These are phyloP conservation scores for Cottus gobio DNA, from an alignment of 2,113 vertebrate genomes.

Conservation along the genomic window DNA sequence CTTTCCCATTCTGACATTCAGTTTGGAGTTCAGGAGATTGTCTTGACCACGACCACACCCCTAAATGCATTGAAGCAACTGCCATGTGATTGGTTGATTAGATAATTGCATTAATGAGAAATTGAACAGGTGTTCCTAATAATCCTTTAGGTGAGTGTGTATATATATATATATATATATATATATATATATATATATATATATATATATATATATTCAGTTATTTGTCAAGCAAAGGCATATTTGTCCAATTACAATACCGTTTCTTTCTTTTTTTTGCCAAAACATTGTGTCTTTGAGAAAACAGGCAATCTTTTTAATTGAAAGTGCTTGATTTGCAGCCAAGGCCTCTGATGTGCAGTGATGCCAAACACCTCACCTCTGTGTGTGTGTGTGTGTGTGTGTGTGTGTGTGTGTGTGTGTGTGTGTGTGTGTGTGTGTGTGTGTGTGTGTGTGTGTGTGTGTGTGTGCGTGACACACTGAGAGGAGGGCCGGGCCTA, in stretches of 20 bases:
- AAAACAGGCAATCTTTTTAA: slow-evolving; percentile 62
- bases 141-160: no score
- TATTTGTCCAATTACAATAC: slow-evolving; percentile 62
- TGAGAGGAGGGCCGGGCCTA: slow-evolving; percentile 63
- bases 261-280: slow-evolving; percentile 34
- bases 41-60: no score
- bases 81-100: no score
- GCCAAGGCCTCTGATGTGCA: slow-evolving; percentile 63
- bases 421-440: slow-evolving; percentile 21
- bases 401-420: slow-evolving; percentile 29
- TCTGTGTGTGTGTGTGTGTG: slow-evolving; percentile 29
- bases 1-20: no score
- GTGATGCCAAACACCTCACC: slow-evolving; percentile 49
- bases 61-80: no score
- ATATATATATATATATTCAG: not conserved
- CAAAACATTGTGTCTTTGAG: slow-evolving; percentile 69
- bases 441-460: slow-evolving; percentile 37
- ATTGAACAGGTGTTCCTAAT: no score
- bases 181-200: no score
- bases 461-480: slow-evolving; percentile 32
- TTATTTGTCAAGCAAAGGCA: slow-evolving; percentile 45
- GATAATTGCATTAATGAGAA: no score
- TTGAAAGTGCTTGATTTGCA: slow-evolving; percentile 49
- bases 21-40: no score
- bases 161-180: no score